These are phyloP conservation scores for Sarcophaga variegata DNA, from an alignment of 2,888 invertebrate species.

Conservation along the genomic window DNA sequence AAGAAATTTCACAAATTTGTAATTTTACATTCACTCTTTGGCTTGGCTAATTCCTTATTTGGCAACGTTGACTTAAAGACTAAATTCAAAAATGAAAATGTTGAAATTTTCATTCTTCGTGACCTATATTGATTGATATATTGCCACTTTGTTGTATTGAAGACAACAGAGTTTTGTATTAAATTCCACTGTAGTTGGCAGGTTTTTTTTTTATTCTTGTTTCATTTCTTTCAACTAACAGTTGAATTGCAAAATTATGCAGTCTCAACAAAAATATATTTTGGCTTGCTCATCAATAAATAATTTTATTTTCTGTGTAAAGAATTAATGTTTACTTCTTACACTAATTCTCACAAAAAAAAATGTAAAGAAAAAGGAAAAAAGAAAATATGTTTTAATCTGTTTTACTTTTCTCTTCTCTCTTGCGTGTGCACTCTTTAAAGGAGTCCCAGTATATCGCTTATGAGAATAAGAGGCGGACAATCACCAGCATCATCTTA, in stretches of 20 bases:
- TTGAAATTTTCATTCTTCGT: conserved; percentile 31
- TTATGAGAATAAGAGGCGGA: conserved; percentile 76
- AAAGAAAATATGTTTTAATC: no score
- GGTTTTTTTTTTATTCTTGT: neutral
- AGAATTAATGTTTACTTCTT: neutral
- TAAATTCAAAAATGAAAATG: conserved; percentile 30
- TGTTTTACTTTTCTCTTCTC: neutral
- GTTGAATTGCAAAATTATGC: no score
- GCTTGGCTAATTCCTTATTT: neutral
- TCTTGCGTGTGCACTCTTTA: neutral
- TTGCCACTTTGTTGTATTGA: conserved; percentile 26
- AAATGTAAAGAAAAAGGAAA: neutral
- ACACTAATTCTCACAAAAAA: neutral
- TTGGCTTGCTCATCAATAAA: conserved; percentile 38
- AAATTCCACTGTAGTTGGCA: conserved; percentile 47
- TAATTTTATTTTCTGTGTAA: neutral
- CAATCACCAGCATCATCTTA: conserved; percentile 75
- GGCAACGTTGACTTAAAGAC: conserved; percentile 9
- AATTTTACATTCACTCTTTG: neutral
- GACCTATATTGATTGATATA: conserved; percentile 29
- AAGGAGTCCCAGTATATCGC: conserved; percentile 79
- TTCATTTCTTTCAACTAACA: neutral
- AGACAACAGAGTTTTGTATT: conserved; percentile 20
- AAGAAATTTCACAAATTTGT: conserved; percentile 26
- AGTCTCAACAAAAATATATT: neutral